Conservation (phyloP, 2,113 vertebrate species). For the Megalops atlanticus region DNA sequence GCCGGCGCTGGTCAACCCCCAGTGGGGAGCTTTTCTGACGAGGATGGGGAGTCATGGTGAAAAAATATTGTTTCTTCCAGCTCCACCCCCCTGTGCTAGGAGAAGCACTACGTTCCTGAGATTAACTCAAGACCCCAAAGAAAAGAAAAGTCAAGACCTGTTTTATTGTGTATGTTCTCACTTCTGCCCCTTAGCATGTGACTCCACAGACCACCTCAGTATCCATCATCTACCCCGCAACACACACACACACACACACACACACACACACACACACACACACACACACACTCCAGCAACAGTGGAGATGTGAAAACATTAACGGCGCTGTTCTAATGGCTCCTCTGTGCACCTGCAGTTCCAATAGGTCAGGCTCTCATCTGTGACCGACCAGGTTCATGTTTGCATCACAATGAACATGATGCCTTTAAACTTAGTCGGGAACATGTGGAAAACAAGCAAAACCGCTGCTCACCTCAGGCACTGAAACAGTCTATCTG, state of each 20-base stretch:
- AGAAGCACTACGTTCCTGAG: neutral
- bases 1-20: conserved; percentile 8
- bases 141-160: too few relatives aligned
- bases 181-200: neutral
- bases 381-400: neutral
- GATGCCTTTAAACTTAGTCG: neutral
- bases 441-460: neutral
- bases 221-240: neutral
- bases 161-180: neutral
- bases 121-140: neutral
- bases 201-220: neutral
- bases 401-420: neutral
- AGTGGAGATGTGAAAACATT: neutral
- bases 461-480: neutral
- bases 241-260: neutral
- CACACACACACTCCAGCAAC: neutral
- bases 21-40: conserved; percentile 13
- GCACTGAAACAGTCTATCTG: neutral
- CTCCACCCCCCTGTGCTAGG: neutral
- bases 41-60: conserved; percentile 26
- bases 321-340: neutral
- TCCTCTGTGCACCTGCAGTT: neutral
- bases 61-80: neutral
- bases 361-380: neutral
- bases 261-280: neutral